A percentile compares a stretch with the other conserved stretches of the same genome.
Evolutionary conservation across 2,113 vertebrate species (phyloP).

Genomic region (Herpetotheres cachinnans): DNA sequence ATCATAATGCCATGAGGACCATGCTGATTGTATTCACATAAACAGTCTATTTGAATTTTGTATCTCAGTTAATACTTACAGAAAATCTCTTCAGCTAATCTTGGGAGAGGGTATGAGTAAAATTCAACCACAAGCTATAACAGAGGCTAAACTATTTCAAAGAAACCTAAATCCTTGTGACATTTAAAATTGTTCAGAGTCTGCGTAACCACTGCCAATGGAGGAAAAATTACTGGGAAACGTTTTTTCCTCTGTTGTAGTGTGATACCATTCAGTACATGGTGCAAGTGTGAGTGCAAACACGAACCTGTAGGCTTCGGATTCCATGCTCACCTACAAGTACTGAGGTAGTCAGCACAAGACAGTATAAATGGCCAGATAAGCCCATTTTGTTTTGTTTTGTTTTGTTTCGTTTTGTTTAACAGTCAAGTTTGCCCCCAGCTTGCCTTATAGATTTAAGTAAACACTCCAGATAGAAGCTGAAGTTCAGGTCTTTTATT

Average conservation of each 20-base stretch:
- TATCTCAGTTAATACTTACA: background rate
- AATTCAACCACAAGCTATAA: background rate
- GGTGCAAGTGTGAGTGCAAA: background rate
- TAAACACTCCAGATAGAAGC: background rate
- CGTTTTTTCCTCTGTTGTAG: background rate
- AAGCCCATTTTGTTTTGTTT: background rate
- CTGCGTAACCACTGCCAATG: background rate
- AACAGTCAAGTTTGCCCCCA: background rate
- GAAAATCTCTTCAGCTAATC: background rate
- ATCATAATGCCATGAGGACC: background rate
- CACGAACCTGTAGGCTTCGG: rapidly evolving
- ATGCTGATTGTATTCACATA: background rate
- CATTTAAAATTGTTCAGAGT: background rate
- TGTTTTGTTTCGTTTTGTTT: background rate
- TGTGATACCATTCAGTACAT: too few species aligned
- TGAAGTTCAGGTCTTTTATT: background rate
- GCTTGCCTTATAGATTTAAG: background rate
- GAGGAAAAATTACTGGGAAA: background rate
- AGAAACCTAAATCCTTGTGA: background rate
- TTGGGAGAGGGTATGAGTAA: background rate
- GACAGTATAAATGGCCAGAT: background rate
- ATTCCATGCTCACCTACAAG: background rate
- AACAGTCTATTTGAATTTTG: background rate
- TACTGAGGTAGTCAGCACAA: background rate
- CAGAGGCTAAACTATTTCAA: background rate